Conservation (phyloP, 2,797 vertebrate species). For the Labroides dimidiatus region DNA sequence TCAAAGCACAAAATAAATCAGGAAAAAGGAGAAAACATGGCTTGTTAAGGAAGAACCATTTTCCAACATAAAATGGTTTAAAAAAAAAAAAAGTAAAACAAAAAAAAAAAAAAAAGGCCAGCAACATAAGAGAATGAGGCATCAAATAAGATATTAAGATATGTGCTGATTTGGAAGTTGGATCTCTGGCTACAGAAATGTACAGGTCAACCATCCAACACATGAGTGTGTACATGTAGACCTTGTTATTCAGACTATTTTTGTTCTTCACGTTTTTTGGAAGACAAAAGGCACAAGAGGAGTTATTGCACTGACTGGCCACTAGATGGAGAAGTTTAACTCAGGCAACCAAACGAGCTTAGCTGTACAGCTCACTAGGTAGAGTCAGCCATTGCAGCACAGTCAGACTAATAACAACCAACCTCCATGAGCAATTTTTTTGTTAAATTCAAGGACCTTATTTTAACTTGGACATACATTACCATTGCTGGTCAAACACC, state of each 20-base stretch:
- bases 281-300: slow-evolving; percentile 24
- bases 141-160: slow-evolving; percentile 70
- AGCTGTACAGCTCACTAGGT: slow-evolving; percentile 26
- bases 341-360: slow-evolving; percentile 28
- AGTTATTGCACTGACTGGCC: slow-evolving; percentile 42
- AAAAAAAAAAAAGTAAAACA: slow-evolving; percentile 49
- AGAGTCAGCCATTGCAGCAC: slow-evolving; percentile 41
- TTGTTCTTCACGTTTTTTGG: neutral
- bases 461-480: slow-evolving; percentile 20
- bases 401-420: slow-evolving; percentile 32
- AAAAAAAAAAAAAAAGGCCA: slow-evolving; percentile 71
- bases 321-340: slow-evolving; percentile 59
- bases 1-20: slow-evolving; percentile 62
- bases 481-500: slow-evolving; percentile 40
- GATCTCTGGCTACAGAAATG: slow-evolving; percentile 67
- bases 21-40: slow-evolving; percentile 64
- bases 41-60: slow-evolving; percentile 71
- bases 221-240: slow-evolving; percentile 8
- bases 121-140: slow-evolving; percentile 75
- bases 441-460: slow-evolving; percentile 17
- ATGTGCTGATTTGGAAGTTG: slow-evolving; percentile 82
- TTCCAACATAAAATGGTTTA: slow-evolving; percentile 77
- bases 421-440: slow-evolving; percentile 29
- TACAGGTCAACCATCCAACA: slow-evolving; percentile 9
- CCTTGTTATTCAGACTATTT: neutral